Percentiles rank a stretch among this genome's conserved stretches.
Evolutionary conservation across 2,888 invertebrate genomes (phyloP).

Genomic region (Scelioninae gen. 2): DNA sequence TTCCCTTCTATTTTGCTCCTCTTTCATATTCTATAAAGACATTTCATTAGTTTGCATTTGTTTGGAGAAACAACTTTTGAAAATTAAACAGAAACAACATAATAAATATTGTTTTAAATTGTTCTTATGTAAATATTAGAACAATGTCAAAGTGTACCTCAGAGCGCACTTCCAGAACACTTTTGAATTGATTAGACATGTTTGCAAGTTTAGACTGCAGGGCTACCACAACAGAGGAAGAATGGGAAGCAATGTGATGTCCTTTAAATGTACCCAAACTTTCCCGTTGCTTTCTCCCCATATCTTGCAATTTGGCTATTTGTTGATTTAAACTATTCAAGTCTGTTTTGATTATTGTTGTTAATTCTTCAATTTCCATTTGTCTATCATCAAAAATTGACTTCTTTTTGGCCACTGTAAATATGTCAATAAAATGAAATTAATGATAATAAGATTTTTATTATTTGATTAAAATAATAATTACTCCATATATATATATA

Average conservation of each 20-base stretch:
- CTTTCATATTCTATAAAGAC: slow-evolving; percentile 86
- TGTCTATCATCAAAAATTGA: slow-evolving; percentile 98
- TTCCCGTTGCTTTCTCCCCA: slow-evolving; percentile 84
- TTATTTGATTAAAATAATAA: too few relatives aligned
- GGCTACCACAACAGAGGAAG: slow-evolving; percentile 93
- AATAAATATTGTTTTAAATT: slow-evolving; percentile 8
- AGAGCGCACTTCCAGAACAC: slow-evolving; percentile 96
- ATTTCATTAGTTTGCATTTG: slow-evolving; percentile 1
- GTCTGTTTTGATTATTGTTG: slow-evolving; percentile 98
- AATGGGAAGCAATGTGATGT: slow-evolving; percentile 92
- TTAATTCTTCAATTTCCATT: slow-evolving; percentile 96
- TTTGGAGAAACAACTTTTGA: slow-evolving; percentile 1
- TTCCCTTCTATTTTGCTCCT: slow-evolving; percentile 94
- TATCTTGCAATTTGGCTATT: slow-evolving; percentile 92
- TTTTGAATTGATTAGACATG: slow-evolving; percentile 98
- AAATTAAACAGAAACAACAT: slow-evolving; percentile 5
- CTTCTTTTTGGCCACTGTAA: slow-evolving; percentile 96
- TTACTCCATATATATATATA: too few relatives aligned
- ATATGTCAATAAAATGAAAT: slow-evolving; percentile 21
- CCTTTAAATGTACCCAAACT: slow-evolving; percentile 76
- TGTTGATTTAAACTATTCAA: slow-evolving; percentile 96
- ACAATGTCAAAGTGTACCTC: slow-evolving; percentile 82
- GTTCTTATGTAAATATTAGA: slow-evolving; percentile 2
- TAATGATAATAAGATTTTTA: neutral
- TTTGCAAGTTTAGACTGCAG: slow-evolving; percentile 95